A percentile compares a stretch with the other conserved stretches of the same genome.
These are phyloP conservation scores for Rhinoderma darwinii DNA, from an alignment of 2,113 vertebrate species.

Conservation along the genomic window DNA sequence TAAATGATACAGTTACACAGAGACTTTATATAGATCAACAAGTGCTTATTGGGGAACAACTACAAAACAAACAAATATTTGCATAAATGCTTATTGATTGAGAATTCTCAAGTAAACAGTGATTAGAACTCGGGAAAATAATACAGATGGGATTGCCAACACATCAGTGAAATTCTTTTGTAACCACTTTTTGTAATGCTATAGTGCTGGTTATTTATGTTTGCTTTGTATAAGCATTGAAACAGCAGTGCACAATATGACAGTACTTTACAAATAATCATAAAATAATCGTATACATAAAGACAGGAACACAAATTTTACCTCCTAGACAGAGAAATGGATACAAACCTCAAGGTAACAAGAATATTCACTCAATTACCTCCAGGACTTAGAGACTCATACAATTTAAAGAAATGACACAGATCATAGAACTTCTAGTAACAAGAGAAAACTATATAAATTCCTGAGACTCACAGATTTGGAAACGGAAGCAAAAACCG, in stretches of 20 bases:
- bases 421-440: slow-evolving; percentile 37
- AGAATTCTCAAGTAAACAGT: neutral
- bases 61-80: slow-evolving; percentile 11
- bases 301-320: slow-evolving; percentile 41
- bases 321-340: neutral
- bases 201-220: slow-evolving; percentile 22
- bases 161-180: slow-evolving; percentile 12
- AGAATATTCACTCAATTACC: slow-evolving; percentile 44
- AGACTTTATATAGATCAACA: neutral
- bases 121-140: neutral
- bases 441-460: slow-evolving; percentile 14
- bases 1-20: neutral
- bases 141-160: slow-evolving; percentile 5
- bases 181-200: neutral
- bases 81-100: slow-evolving; percentile 21
- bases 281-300: slow-evolving; percentile 43
- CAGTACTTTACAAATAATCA: slow-evolving; percentile 35
- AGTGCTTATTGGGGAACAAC: neutral
- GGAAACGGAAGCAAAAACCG: neutral
- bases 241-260: slow-evolving; percentile 3
- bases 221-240: slow-evolving; percentile 8
- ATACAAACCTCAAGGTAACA: slow-evolving; percentile 40
- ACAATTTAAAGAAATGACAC: slow-evolving; percentile 43
- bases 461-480: neutral
- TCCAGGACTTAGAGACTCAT: slow-evolving; percentile 24